Percentiles rank a stretch among this genome's conserved stretches.
phyloP scores from a whole-genome alignment of 2,888 invertebrate genomes.

The Baronia brevicornis region DNA sequence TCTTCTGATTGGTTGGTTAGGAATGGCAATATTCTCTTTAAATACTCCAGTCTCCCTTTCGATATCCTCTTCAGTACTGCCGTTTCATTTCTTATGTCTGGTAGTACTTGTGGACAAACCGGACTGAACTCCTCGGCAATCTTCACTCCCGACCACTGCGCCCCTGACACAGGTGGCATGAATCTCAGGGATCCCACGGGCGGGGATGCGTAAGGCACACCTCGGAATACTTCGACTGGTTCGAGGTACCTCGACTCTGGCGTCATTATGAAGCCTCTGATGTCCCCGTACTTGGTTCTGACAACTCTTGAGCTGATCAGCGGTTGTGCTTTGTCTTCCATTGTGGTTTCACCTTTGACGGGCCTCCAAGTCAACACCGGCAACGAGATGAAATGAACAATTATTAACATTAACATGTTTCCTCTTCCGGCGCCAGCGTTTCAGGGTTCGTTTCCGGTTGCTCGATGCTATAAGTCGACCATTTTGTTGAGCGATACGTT shows the following conservation, averaged over 20 bases:
- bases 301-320: conserved; percentile 88
- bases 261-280: conserved; percentile 89
- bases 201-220: conserved; percentile 96
- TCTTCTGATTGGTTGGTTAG: conserved; percentile 96
- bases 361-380: conserved; percentile 59
- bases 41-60: conserved; percentile 89
- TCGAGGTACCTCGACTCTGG: conserved; percentile 87
- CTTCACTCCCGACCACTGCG: conserved; percentile 93
- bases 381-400: conserved; percentile 68
- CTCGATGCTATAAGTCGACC: conserved; percentile 63
- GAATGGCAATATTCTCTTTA: conserved; percentile 90
- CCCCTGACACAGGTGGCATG: conserved; percentile 96
- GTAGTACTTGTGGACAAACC: conserved; percentile 94
- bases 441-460: conserved; percentile 41
- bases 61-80: conserved; percentile 90
- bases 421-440: conserved; percentile 52
- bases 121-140: conserved; percentile 91
- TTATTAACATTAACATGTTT: conserved; percentile 65
- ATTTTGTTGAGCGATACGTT: conserved; percentile 42
- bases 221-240: conserved; percentile 93
- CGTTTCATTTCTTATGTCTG: conserved; percentile 89
- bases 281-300: conserved; percentile 90
- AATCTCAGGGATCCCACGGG: conserved; percentile 92
- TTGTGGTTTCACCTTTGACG: conserved; percentile 63
- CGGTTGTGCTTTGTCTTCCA: conserved; percentile 67